Base-by-base conservation (phyloP, 2,113 vertebrate species). In the Tachysurus vachellii region DNA sequence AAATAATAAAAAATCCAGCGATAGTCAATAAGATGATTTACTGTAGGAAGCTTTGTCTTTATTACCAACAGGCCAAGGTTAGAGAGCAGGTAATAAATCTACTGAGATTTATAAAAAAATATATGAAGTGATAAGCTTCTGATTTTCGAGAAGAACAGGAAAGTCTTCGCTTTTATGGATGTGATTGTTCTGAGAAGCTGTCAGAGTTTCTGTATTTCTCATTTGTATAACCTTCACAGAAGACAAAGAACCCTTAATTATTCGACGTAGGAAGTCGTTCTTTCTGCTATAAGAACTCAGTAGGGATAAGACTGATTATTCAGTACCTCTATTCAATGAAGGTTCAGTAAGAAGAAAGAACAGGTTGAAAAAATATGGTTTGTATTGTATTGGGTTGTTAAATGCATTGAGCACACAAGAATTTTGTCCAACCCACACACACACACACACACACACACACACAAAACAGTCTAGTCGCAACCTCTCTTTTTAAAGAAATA, bases 401-500 rank as follows among this genome's bases (percentile, higher is more conserved):
- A 73, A 7, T 14, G 17, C 36, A 7, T 9, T 31, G 6, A 31
- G 5, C 12, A 70, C 64, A 70, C 36, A 1, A 70, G 16, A 36
- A 50, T 28, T 50, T 50, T 64, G 53, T 31, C 6, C n/a, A 66
- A 36, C 53, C 4, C 14, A 26, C 47, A 42, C 84, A 31, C 47
- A 42, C 84, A 31, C 80, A 47, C 64, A 44, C 16, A 73, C 21
- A 14, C 62, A 79, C 53, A 70, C 21, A 54, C 10, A 44, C 36
- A 71, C n/a, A 85, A 14, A 50, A 75, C 16, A 31, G n/a, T 1
- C 10, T 56, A 23, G 21, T 12, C 31, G 53, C 47, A 44, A 26
- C 71, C 28, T 87, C 76, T 21, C 56, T 47, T 87, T 89, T 87
- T 75, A 56, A 50, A 50, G 47, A 9, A 50, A 50, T 7, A 50